These are phyloP conservation scores for Prorops nasuta DNA, from an alignment of 1,140 invertebrate genomes.

Conservation along the genomic window DNA sequence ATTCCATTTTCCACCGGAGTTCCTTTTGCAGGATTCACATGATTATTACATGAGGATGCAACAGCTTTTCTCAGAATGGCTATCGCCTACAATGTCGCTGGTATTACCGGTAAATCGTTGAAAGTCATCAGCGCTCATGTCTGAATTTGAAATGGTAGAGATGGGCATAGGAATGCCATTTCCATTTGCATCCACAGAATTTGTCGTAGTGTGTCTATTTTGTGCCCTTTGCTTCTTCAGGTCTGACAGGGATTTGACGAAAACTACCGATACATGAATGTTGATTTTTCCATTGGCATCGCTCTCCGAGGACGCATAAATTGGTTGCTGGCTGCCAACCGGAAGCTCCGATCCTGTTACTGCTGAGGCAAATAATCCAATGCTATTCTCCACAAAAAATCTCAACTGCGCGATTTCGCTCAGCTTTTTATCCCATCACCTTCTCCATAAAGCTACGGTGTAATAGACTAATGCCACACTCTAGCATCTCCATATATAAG, in stretches of 20 bases:
- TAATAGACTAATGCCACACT: too few relatives aligned
- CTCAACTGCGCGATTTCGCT: constrained; percentile 11
- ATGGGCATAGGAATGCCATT: constrained; percentile 50
- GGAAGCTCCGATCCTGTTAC: constrained; percentile 46
- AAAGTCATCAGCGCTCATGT: constrained; percentile 50
- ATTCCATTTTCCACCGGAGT: not conserved
- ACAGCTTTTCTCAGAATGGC: constrained; percentile 63
- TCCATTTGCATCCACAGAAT: constrained; percentile 51
- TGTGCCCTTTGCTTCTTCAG: constrained; percentile 86
- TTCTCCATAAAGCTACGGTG: constrained; percentile 1
- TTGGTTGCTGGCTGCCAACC: constrained; percentile 46
- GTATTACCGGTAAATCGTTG: constrained; percentile 67
- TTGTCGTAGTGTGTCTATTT: constrained; percentile 66
- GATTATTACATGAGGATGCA: constrained; percentile 55
- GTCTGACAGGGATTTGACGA: constrained; percentile 75
- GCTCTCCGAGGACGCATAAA: constrained; percentile 58
- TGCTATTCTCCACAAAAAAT: constrained; percentile 20
- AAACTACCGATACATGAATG: constrained; percentile 80
- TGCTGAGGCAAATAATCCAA: constrained; percentile 51
- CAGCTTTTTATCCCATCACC: constrained; percentile 23
- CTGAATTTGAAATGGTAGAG: constrained; percentile 51
- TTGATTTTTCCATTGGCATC: constrained; percentile 86
- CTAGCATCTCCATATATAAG: too few relatives aligned
- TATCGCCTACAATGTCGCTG: constrained; percentile 65
- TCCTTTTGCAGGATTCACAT: not conserved